Evolutionary conservation across 1,140 invertebrate genomes (phyloP), one percentile per base, ranked within the genome.

Genomic region (Solenopsis invicta): DNA sequence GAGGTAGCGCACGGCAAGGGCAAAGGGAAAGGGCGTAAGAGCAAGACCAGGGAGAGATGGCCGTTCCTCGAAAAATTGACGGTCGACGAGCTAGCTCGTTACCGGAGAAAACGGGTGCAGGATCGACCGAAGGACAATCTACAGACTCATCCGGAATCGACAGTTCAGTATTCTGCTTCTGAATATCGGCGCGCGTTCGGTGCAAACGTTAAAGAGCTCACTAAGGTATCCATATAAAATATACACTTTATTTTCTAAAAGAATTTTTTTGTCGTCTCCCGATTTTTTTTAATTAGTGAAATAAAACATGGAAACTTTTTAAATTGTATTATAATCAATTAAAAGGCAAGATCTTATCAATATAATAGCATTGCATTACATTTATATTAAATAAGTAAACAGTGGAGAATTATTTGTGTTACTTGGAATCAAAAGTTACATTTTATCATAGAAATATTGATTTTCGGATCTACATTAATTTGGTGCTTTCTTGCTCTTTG

Each of bases 1-100:
- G 94, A 95, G 94, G 90, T 95, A 94, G 92, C 92, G 81, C 93
- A 89, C 88, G 87, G 77, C n/a, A 84, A 75, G 2, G 69, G 56
- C 54, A 94, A 89, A 54, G 74, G 80, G 16, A 92, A 93, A 74
- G 88, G 86, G 56, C 92, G 88, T 12, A 92, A 87, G 50, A 84
- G 76, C 5, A 94, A 91, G 78, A 80, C 52, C 52, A 91, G 86
- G 82, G 91, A 93, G 37, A 92, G 91, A 94, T 95, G 94, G 93
- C 92, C 92, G 18, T 95, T 96, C 56, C 93, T 95, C 72, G 95
- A 96, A 18, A 94, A 95, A 10, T 90, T 96, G n/a, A 96, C 96
- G 4, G 96, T 96, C 37, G 96, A 96, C 88, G 96, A 96, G 88
- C 91, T 96, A 59, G 95, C 94, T 34, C 94, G 94, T 61, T 96